Evolutionary conservation across 2,888 invertebrate genomes (phyloP), one percentile per base, ranked within the genome.

Genomic region (Dynastes tityus): DNA sequence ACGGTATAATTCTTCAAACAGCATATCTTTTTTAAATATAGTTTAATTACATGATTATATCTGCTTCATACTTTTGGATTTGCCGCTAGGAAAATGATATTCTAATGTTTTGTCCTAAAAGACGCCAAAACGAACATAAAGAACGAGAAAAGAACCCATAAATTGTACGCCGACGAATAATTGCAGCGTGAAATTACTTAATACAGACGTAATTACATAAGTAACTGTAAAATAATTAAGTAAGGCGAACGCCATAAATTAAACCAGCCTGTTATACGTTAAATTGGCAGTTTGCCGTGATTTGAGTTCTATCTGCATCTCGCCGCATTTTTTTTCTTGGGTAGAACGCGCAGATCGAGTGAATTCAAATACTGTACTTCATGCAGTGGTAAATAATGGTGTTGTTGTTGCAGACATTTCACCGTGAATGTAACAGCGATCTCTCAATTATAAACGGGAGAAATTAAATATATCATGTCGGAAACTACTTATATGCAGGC

Each of bases 251-350:
- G 68, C 51, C 51, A 68, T 51, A 68, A 68, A 68, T 29, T 68
- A 68, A 68, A 51, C 29, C 29, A 51, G 27, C 51, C 27, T 68
- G 68, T 68, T 53, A n/a, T 68, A 49, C 49, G 16, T 11, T 49
- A 68, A 68, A 68, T 68, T 68, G 51, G 68, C 51, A 68, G 68
- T 68, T 68, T 68, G 68, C 51, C 51, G 27, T 68, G 68, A 68
- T 68, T 68, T 29, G 27, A 68, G 29, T 27, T 68, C 51, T 68
- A 68, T 29, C 22, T 49, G 68, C 27, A 32, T 27, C 63, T 22
- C 8, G 63, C 13, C 13, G 32, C 63, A 63, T 29, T 63, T 55
- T 55, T 55, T 6, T 13, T 22, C 55, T n/a, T 2, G 13, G 1
- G 8, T 5, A n/a, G 55, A 16, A 55, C n/a, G 22, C 8, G 55